Conservation (phyloP, 2,888 invertebrate genomes). For the Oegoconia quadripuncta region DNA sequence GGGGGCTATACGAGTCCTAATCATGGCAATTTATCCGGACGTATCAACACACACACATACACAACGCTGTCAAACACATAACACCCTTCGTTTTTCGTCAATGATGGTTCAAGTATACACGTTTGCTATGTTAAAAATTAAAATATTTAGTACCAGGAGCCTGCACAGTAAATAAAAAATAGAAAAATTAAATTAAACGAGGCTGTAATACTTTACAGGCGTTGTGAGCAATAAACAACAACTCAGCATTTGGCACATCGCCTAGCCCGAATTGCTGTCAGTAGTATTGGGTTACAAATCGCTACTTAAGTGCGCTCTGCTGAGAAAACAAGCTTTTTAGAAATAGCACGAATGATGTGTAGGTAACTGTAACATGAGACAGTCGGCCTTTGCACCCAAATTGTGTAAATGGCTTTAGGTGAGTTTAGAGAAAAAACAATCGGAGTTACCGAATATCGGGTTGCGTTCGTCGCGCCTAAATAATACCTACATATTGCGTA, state of each 20-base stretch:
- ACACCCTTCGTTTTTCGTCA: no score
- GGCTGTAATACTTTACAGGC: neutral
- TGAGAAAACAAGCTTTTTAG: constrained; percentile 75
- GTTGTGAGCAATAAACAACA: constrained; percentile 24
- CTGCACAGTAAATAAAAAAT: no score
- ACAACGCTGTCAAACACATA: no score
- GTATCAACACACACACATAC: no score
- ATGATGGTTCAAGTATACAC: no score
- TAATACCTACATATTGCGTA: constrained; percentile 32
- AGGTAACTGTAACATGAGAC: constrained; percentile 54
- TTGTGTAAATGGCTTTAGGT: constrained; percentile 71
- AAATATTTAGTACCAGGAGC: no score
- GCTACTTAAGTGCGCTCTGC: constrained; percentile 69
- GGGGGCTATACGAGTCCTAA: no score
- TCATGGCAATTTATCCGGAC: no score
- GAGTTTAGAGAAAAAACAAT: constrained; percentile 67
- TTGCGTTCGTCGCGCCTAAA: constrained; percentile 31
- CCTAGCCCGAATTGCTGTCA: constrained; percentile 56
- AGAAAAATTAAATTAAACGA: neutral
- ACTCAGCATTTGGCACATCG: constrained; percentile 56
- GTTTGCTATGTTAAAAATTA: no score
- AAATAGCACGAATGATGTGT: constrained; percentile 65
- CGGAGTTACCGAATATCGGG: constrained; percentile 37
- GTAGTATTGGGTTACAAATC: constrained; percentile 59
- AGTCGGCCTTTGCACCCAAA: constrained; percentile 66